Evolutionary conservation across 2,888 invertebrate species (phyloP).

Genomic region (Dilophus febrilis): DNA sequence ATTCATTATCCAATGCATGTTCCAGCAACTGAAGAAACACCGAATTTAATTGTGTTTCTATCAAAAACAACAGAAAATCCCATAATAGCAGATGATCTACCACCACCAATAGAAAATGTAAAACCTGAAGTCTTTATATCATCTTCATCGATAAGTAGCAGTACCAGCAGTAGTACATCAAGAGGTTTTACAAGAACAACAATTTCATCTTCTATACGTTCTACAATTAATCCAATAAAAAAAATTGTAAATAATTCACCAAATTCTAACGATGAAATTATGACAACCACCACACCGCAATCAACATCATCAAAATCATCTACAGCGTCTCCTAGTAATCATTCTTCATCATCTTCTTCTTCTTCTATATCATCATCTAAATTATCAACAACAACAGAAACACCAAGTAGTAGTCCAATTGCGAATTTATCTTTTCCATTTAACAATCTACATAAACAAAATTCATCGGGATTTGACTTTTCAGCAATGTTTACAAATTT

Average conservation of each 20-base stretch:
- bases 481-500: constrained; percentile 1
- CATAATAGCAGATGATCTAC: too few relatives aligned
- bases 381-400: not conserved
- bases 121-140: too few relatives aligned
- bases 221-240: constrained; percentile 20
- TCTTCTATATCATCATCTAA: not conserved
- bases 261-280: too few relatives aligned
- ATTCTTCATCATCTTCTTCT: not conserved
- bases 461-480: not conserved
- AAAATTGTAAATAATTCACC: too few relatives aligned
- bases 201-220: constrained; percentile 30
- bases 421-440: not conserved
- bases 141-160: not conserved
- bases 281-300: too few relatives aligned
- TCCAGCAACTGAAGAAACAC: constrained; percentile 20
- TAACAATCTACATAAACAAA: not conserved
- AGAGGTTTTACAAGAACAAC: constrained; percentile 31
- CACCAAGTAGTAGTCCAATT: not conserved
- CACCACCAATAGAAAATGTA: too few relatives aligned
- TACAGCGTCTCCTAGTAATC: constrained; percentile 10
- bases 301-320: not conserved
- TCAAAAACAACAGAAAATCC: not conserved
- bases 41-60: constrained; percentile 26
- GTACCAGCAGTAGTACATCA: constrained; percentile 14
- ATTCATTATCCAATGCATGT: not conserved